Evolutionary conservation across 2,797 vertebrate genomes (phyloP).

Genomic region (Alosa sapidissima): DNA sequence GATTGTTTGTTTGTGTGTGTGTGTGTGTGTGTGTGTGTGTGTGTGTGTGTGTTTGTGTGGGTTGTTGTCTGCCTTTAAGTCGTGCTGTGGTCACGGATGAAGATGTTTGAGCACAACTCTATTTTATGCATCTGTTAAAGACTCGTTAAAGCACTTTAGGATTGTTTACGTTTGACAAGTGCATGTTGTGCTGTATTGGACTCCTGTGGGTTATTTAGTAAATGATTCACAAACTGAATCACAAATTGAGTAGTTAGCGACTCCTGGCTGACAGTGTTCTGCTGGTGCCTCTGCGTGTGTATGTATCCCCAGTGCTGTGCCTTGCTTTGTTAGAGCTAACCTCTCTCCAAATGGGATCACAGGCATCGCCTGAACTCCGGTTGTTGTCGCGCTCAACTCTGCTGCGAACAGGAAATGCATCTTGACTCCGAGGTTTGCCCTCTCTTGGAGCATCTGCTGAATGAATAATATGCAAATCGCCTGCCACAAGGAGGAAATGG

Average conservation of each 20-base stretch:
- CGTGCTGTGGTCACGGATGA: neutral
- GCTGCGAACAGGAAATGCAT: neutral
- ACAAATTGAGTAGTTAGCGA: slow-evolving; percentile 1
- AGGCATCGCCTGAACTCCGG: neutral
- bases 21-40: neutral
- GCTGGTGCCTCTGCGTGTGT: neutral
- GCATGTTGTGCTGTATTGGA: neutral
- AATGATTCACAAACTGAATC: neutral
- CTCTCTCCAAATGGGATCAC: neutral
- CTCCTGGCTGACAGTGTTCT: neutral
- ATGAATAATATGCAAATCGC: slow-evolving; percentile 16
- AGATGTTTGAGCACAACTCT: neutral
- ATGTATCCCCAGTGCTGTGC: neutral
- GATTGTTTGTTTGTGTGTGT: neutral
- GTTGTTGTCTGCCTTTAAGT: neutral
- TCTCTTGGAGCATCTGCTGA: neutral
- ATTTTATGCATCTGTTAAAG: neutral
- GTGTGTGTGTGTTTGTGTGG: neutral
- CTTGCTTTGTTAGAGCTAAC: slow-evolving; percentile 10
- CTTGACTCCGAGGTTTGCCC: neutral
- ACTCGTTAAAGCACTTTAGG: neutral
- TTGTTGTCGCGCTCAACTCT: neutral
- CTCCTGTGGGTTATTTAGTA: slow-evolving; percentile 9
- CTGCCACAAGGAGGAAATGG: slow-evolving; percentile 4
- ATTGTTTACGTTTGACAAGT: neutral